Evolutionary conservation across 2,113 vertebrate species (phyloP).

Genomic region (Orthonyx spaldingii): DNA sequence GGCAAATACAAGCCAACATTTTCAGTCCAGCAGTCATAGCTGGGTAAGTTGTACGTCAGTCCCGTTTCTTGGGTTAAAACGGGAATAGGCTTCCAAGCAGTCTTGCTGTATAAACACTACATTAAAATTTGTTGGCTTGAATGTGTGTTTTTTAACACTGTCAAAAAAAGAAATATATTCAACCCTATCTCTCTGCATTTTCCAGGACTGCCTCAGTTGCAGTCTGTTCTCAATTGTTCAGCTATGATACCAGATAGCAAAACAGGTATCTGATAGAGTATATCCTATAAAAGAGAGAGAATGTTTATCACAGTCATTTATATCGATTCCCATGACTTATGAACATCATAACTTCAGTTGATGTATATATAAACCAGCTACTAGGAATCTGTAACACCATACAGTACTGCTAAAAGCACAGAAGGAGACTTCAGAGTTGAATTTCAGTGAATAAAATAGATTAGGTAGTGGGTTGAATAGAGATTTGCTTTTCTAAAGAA

Average conservation of each 20-base stretch:
- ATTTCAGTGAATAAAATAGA: neutral
- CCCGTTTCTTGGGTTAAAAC: neutral
- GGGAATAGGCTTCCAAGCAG: neutral
- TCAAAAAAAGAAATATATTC: neutral
- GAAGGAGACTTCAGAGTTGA: neutral
- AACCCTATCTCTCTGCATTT: neutral
- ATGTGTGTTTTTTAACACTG: neutral
- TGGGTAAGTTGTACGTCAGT: neutral
- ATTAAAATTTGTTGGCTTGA: neutral
- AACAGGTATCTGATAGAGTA: neutral
- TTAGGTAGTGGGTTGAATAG: neutral
- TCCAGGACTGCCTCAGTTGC: neutral
- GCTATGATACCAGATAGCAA: neutral
- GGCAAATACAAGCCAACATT: neutral
- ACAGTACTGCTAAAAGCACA: neutral
- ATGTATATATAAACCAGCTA: neutral
- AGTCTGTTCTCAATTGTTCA: neutral
- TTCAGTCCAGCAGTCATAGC: neutral
- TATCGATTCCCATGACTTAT: neutral
- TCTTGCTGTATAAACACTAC: neutral
- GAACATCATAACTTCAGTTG: neutral
- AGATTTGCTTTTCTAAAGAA: neutral
- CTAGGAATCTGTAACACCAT: neutral
- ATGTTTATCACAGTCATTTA: neutral
- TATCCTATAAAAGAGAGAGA: neutral